Evolutionary conservation across 2,888 invertebrate genomes (phyloP).

Genomic region (Gerosis bhagava): DNA sequence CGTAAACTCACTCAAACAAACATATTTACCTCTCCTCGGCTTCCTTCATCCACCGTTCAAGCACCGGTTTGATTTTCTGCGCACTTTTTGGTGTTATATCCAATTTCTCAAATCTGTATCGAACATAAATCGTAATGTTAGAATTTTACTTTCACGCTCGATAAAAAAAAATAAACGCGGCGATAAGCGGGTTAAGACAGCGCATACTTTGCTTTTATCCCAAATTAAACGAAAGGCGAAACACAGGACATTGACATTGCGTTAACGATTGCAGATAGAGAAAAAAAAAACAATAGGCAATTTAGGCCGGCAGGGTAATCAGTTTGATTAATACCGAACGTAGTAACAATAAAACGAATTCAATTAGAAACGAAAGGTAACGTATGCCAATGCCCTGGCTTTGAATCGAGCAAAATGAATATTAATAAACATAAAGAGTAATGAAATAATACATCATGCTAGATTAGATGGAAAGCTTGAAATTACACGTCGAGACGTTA

Average conservation of each 20-base stretch:
- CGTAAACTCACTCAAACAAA: conserved; percentile 74
- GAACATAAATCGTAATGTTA: conserved; percentile 79
- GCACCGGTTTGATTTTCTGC: conserved; percentile 99
- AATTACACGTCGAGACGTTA: conserved; percentile 69
- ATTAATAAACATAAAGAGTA: conserved; percentile 61
- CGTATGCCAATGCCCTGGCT: conserved; percentile 97
- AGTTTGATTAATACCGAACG: conserved; percentile 79
- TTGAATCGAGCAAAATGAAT: conserved; percentile 81
- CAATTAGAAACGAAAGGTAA: conserved; percentile 78
- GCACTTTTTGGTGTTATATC: conserved; percentile 99
- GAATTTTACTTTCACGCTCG: conserved; percentile 65
- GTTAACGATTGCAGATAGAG: conserved; percentile 67
- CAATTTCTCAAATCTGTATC: conserved; percentile 97
- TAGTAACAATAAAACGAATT: conserved; percentile 78
- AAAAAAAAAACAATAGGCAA: conserved; percentile 79
- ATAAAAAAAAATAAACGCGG: conserved; percentile 47
- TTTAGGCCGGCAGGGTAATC: conserved; percentile 76
- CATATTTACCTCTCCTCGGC: conserved; percentile 95
- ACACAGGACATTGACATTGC: conserved; percentile 87
- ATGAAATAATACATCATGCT: conserved; percentile 80
- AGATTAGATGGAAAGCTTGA: conserved; percentile 77
- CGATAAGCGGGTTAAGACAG: conserved; percentile 34
- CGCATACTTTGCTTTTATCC: conserved; percentile 43
- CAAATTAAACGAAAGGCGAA: conserved; percentile 69
- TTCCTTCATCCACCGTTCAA: conserved; percentile 99